A percentile compares a stretch with the other conserved stretches of the same genome.
These are phyloP conservation scores for Varecia variegata DNA, from an alignment of 2,797 vertebrate species.

Conservation along the genomic window DNA sequence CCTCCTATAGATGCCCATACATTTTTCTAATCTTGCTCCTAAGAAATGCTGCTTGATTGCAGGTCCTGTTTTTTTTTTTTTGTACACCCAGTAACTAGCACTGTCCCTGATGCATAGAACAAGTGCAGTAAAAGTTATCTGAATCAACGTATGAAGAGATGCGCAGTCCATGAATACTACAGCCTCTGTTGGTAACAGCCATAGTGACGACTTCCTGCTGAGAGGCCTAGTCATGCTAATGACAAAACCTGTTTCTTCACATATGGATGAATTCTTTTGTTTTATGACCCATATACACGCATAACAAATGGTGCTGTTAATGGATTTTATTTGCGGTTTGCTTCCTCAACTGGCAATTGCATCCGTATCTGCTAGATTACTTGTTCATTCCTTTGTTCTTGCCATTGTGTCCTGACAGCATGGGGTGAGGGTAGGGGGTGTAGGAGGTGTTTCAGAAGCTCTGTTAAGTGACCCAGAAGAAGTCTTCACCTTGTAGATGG, in stretches of 20 bases:
- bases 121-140: not conserved
- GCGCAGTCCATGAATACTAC: not conserved
- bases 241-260: not conserved
- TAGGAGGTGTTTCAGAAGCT: conserved; percentile 76
- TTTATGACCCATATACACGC: not conserved
- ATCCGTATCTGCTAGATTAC: conserved; percentile 65
- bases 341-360: conserved; percentile 48
- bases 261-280: not conserved
- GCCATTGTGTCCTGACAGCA: conserved; percentile 62
- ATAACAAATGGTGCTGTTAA: conserved; percentile 44
- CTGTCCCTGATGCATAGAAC: not conserved
- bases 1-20: not conserved
- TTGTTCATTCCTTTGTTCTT: conserved; percentile 57
- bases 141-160: not conserved
- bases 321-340: conserved; percentile 74
- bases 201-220: not conserved
- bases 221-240: not conserved
- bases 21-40: not conserved
- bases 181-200: not conserved
- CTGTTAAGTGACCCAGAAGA: conserved; percentile 82
- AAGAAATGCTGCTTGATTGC: not conserved
- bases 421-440: conserved; percentile 49
- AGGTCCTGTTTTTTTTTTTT: not conserved
- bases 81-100: not conserved
- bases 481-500: conserved; percentile 66